phyloP scores from a whole-genome alignment of 2,888 invertebrate species.

The Willowsia nigromaculata region DNA sequence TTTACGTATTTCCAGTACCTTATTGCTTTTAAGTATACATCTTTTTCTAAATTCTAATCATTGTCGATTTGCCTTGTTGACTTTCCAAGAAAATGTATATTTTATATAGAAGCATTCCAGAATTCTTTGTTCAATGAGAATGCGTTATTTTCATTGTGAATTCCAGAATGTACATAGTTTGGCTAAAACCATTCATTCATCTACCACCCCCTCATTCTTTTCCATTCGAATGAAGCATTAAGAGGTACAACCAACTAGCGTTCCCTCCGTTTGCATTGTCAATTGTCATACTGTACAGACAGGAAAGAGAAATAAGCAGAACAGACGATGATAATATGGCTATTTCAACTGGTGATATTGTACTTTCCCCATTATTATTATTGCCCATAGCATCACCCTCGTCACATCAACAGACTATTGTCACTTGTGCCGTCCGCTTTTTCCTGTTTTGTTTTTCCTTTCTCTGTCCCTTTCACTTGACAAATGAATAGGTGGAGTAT shows the following conservation, averaged over 20 bases:
- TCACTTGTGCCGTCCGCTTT: constrained; percentile 29
- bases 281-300: not conserved
- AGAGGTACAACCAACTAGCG: not conserved
- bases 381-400: constrained; percentile 42
- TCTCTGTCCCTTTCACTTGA: not conserved
- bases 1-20: not conserved
- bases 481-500: not conserved
- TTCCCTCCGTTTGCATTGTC: not conserved
- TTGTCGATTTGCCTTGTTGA: not conserved
- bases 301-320: constrained; percentile 60
- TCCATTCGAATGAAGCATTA: constrained; percentile 31
- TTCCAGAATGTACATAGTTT: not conserved
- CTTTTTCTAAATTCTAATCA: not conserved
- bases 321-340: constrained; percentile 59
- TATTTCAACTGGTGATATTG: constrained; percentile 67
- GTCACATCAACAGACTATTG: constrained; percentile 68
- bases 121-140: constrained; percentile 31
- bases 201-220: constrained; percentile 28
- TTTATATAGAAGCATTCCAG: not conserved
- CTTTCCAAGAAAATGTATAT: not conserved
- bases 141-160: not conserved
- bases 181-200: constrained; percentile 10
- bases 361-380: constrained; percentile 70
- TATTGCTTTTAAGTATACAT: not conserved
- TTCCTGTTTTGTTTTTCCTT: constrained; percentile 15